phyloP scores from a whole-genome alignment of 2,113 vertebrate genomes.

The Paramisgurnus dabryanus region DNA sequence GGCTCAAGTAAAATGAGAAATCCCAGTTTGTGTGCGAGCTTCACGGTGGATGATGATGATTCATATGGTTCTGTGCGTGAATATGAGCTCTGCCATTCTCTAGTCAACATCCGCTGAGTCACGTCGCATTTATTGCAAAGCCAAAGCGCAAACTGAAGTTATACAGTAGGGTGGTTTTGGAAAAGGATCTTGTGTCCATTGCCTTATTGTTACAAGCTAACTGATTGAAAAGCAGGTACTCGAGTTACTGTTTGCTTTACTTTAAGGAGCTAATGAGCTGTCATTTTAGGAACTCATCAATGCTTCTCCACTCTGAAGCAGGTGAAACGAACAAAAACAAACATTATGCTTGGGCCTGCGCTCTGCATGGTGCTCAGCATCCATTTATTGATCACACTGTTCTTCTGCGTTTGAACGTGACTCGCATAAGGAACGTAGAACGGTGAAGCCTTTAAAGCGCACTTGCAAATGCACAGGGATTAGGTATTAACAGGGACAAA shows the following conservation, averaged over 20 bases:
- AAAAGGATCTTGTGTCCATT: too few species aligned
- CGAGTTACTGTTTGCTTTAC: slow-evolving; percentile 1
- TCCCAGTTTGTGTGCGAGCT: slow-evolving; percentile 39
- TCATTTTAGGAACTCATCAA: slow-evolving; percentile 43
- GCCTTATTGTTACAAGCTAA: slow-evolving; percentile 20
- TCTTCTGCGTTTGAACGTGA: slow-evolving; percentile 24
- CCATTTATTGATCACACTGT: slow-evolving; percentile 7
- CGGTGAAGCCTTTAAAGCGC: slow-evolving; percentile 24
- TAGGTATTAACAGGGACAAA: slow-evolving; percentile 32
- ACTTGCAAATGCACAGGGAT: slow-evolving; percentile 33
- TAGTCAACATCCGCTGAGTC: not conserved
- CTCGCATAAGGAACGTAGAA: slow-evolving; percentile 4
- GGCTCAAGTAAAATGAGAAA: slow-evolving; percentile 37
- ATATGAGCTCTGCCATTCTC: slow-evolving; percentile 9
- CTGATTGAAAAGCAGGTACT: slow-evolving; percentile 19
- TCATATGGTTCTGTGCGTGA: not conserved
- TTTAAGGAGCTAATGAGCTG: slow-evolving; percentile 36
- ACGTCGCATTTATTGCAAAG: not conserved
- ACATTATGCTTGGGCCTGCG: slow-evolving; percentile 20
- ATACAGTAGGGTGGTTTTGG: too few species aligned
- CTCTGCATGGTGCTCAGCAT: not conserved
- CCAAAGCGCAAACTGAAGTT: not conserved
- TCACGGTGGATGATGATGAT: slow-evolving; percentile 21
- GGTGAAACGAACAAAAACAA: slow-evolving; percentile 6
- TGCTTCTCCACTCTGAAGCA: slow-evolving; percentile 10